Percentiles rank a stretch among this genome's conserved stretches.
Evolutionary conservation across 1,140 invertebrate genomes (phyloP).

Genomic region (Brachionus rotundiformis): DNA sequence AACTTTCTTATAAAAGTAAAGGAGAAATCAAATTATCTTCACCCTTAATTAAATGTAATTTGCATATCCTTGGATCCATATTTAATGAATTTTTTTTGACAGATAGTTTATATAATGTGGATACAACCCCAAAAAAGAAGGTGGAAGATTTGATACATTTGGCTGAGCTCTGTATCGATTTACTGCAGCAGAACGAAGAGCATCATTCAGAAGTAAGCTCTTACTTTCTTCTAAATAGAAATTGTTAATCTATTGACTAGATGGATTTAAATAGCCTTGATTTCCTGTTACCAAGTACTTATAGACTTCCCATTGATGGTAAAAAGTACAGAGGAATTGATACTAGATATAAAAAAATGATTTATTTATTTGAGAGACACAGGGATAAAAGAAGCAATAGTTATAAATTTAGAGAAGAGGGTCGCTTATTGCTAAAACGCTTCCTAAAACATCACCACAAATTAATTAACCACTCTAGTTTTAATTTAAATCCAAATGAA

Average conservation of each 20-base stretch:
- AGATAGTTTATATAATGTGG: slow-evolving; percentile 57
- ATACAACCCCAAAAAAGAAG: slow-evolving; percentile 68
- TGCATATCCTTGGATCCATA: background rate
- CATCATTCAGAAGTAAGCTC: slow-evolving; percentile 87
- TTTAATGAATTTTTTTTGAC: slow-evolving; percentile 23
- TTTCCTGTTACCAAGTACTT: background rate
- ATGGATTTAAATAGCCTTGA: background rate
- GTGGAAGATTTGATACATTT: slow-evolving; percentile 94
- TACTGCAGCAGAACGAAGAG: slow-evolving; percentile 98
- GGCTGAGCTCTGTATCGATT: slow-evolving; percentile 94
- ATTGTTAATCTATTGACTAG: background rate
- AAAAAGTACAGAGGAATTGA: background rate
- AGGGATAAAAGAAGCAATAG: background rate
- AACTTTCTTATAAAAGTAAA: slow-evolving; percentile 10
- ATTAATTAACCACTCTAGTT: background rate
- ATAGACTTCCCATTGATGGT: background rate
- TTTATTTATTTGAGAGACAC: slow-evolving; percentile 12
- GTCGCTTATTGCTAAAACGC: background rate
- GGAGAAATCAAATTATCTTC: slow-evolving; percentile 13
- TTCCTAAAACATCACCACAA: background rate
- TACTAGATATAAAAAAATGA: slow-evolving; percentile 10
- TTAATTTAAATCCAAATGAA: background rate
- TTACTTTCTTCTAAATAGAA: background rate
- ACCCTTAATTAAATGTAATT: background rate
- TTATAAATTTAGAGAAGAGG: background rate